Base-by-base conservation (phyloP, 2,113 vertebrate species). In the Rostratula benghalensis region DNA sequence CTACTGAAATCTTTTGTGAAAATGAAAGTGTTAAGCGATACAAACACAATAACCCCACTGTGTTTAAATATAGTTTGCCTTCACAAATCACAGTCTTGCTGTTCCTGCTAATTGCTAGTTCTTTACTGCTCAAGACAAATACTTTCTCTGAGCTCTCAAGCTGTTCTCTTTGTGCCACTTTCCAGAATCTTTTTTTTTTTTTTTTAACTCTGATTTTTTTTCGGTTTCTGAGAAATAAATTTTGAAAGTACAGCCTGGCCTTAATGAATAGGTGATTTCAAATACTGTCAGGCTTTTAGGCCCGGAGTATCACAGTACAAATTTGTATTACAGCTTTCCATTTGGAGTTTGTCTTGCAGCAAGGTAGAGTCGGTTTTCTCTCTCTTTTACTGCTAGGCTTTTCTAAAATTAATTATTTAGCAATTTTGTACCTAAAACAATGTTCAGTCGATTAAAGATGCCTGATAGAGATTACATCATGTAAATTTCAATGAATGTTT, bases 61-160 rank as follows among this genome's bases (percentile, higher is more conserved):
- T 59, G 84, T 54, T 89, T 89, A 95, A 96, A 67, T 83, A 90
- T 15, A 84, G 92, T 79, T 95, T 96, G n/a, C 27, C 60, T 92
- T 90, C 53, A 80, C 68, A 94, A 96, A 81, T 89, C 92, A 51
- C 68, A 60, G 61, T 51, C 86, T 90, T 5, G 0, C 64, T 70
- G 92, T 45, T 23, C 2, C 31, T 79, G 80, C 10, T 93, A 90
- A 96, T 89, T 93, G 69, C 48, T 78, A 60, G 73, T 41, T 84
- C 83, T 87, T 89, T 51, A 51, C 41, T 3, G 6, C 33, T 63
- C 3, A 0, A 93, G 56, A 68, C 30, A 48, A 89, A 82, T 54
- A 70, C 64, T 18, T 93, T 57, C 53, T 35, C 60, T 74, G 90
- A 81, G 39, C 28, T 63, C 60, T 35, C 64, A 56, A 35, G 13